Conservation (phyloP, 2,113 vertebrate species). For the Catharus fuscescens region DNA sequence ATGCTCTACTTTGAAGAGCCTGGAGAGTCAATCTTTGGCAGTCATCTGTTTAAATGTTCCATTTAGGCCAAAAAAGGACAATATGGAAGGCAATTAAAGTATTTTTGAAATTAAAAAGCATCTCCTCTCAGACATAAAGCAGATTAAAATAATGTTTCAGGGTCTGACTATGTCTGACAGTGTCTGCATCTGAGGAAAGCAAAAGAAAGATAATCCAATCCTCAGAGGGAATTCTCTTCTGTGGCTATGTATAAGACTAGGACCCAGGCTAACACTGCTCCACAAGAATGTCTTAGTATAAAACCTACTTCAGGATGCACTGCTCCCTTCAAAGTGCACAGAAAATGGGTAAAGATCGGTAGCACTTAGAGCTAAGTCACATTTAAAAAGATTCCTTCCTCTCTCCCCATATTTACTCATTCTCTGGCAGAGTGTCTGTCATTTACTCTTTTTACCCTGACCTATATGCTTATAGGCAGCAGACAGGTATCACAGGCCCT, state of each 20-base stretch:
- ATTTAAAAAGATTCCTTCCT: not conserved
- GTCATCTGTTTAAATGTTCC: not conserved
- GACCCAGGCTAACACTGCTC: not conserved
- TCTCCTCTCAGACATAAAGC: not conserved
- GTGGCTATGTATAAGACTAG: not conserved
- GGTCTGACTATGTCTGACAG: not conserved
- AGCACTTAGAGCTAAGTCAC: not conserved
- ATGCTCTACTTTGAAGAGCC: not conserved
- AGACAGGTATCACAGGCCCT: not conserved
- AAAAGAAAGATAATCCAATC: not conserved
- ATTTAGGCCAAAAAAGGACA: not conserved
- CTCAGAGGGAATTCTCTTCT: not conserved
- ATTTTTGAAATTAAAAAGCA: not conserved
- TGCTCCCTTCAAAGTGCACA: not conserved
- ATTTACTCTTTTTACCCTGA: not conserved
- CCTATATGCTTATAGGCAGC: not conserved
- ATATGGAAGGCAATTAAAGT: not conserved
- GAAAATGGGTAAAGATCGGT: not conserved
- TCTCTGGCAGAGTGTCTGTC: not conserved
- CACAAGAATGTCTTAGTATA: not conserved
- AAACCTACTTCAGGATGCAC: not conserved
- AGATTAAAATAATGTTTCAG: not conserved
- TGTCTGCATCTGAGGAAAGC: not conserved
- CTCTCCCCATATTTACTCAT: not conserved
- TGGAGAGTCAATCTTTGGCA: not conserved